Conservation (phyloP, 1,140 invertebrate genomes). For the Drusus annulatus region DNA sequence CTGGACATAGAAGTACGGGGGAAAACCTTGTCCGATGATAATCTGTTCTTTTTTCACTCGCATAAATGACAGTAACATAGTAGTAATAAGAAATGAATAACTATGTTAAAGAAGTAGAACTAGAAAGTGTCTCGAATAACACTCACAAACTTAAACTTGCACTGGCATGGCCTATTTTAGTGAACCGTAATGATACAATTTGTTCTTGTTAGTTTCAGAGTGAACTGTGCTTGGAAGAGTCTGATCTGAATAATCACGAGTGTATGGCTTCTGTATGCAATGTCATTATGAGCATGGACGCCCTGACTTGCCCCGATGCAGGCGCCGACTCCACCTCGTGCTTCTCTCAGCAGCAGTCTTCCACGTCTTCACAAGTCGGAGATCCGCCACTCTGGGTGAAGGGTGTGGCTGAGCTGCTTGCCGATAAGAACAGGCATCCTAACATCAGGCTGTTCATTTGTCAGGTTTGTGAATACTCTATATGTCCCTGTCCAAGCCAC, state of each 20-base stretch:
- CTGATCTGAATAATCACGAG: conserved; percentile 55
- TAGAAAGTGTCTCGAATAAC: too few relatives aligned
- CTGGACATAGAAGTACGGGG: too few relatives aligned
- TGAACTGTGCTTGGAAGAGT: conserved; percentile 37
- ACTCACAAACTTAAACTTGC: too few relatives aligned
- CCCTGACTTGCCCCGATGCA: background rate
- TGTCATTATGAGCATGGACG: conserved; percentile 32
- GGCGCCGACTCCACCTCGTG: background rate
- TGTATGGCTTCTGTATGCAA: conserved; percentile 52
- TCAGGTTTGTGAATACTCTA: conserved; percentile 32
- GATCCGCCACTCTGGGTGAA: conserved; percentile 42
- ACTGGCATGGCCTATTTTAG: too few relatives aligned
- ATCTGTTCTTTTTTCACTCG: too few relatives aligned
- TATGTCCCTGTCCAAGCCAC: too few relatives aligned
- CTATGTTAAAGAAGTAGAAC: too few relatives aligned
- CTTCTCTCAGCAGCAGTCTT: background rate
- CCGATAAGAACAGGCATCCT: conserved; percentile 15
- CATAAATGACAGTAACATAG: too few relatives aligned
- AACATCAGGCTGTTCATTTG: conserved; percentile 52
- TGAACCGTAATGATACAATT: background rate
- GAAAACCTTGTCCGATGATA: too few relatives aligned
- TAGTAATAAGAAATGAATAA: too few relatives aligned
- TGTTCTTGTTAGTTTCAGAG: conserved; percentile 1
- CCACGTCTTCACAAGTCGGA: background rate
- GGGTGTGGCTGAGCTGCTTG: conserved; percentile 34